These are phyloP conservation scores for Drosophila navojoa DNA, from an alignment of 1,140 invertebrate genomes.

Conservation along the genomic window DNA sequence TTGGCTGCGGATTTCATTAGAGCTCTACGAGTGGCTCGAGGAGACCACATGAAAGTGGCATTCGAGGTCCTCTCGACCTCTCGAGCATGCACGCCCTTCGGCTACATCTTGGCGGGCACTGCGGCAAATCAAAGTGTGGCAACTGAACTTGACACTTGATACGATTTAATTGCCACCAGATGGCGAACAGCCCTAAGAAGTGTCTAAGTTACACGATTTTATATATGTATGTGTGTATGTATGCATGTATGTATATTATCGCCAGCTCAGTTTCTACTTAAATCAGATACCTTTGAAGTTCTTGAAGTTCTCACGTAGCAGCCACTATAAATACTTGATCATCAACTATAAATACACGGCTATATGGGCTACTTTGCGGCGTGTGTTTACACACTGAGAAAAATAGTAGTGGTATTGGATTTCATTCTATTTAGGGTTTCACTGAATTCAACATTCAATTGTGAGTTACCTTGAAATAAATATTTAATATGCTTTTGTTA, in stretches of 20 bases:
- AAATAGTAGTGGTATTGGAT: neutral
- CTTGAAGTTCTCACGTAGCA: neutral
- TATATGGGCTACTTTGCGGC: neutral
- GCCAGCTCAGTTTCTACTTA: neutral
- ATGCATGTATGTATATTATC: neutral
- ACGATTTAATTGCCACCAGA: conserved; percentile 3
- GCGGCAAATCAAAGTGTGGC: conserved; percentile 49
- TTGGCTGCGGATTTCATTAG: conserved; percentile 60
- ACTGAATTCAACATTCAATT: too few species aligned
- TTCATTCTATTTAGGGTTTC: too few species aligned
- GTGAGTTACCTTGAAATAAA: too few species aligned
- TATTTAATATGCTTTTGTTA: too few species aligned
- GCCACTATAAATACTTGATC: neutral
- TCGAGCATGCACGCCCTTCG: conserved; percentile 18
- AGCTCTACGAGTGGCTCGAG: conserved; percentile 13
- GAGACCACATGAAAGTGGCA: conserved; percentile 8
- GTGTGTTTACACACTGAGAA: neutral
- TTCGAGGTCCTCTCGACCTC: conserved; percentile 31
- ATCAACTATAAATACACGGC: neutral
- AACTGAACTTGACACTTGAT: conserved; percentile 54
- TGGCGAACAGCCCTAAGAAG: neutral
- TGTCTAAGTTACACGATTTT: neutral
- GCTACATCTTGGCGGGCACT: conserved; percentile 30
- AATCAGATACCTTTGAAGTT: neutral
- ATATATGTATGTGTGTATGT: neutral